Conservation (phyloP, 1,140 invertebrate species). For the Penaeus indicus region DNA sequence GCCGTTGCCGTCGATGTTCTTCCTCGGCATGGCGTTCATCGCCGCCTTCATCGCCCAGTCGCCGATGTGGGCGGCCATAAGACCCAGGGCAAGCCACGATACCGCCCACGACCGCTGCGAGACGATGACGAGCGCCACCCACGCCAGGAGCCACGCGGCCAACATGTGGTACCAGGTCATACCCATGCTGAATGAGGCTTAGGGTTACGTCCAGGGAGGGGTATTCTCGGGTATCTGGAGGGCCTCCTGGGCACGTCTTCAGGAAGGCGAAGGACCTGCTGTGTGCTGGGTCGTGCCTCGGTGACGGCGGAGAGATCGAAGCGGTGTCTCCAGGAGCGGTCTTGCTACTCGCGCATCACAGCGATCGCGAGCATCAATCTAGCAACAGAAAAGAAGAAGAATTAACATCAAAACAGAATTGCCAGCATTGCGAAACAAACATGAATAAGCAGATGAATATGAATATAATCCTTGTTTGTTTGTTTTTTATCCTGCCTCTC, state of each 20-base stretch:
- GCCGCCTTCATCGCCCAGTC: constrained; percentile 52
- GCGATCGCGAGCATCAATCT: no score
- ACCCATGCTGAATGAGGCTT: background rate
- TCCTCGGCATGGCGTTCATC: constrained; percentile 48
- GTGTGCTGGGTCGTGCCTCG: no score
- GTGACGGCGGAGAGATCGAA: no score
- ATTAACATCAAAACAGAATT: no score
- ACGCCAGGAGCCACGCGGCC: constrained; percentile 40
- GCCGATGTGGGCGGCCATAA: constrained; percentile 50
- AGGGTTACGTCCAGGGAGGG: background rate
- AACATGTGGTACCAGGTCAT: constrained; percentile 48
- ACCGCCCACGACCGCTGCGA: constrained; percentile 51
- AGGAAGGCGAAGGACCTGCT: no score
- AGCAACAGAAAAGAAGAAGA: no score
- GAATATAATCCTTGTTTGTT: no score
- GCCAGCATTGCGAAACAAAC: no score
- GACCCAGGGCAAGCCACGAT: constrained; percentile 41
- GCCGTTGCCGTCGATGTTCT: constrained; percentile 12
- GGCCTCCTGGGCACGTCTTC: background rate
- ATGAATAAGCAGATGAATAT: no score
- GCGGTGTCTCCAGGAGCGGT: no score
- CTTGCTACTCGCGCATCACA: no score
- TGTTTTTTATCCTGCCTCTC: no score
- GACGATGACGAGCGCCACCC: constrained; percentile 42
- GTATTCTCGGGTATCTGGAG: background rate